phyloP scores from a whole-genome alignment of 2,888 invertebrate species.

The Volucella bombylans region DNA sequence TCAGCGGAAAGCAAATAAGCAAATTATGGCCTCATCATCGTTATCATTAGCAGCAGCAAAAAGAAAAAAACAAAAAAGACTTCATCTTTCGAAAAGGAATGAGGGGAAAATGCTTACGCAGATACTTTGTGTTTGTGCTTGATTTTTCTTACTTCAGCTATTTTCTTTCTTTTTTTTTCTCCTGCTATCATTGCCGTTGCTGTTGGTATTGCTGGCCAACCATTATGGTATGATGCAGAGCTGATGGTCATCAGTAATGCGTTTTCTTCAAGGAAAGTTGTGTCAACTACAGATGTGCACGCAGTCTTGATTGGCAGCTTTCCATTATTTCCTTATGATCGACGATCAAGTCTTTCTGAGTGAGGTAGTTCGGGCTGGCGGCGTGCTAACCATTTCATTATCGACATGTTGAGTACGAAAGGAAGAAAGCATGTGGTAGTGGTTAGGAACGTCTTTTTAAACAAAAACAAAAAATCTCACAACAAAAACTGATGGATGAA shows the following conservation, averaged over 20 bases:
- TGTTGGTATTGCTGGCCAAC: not conserved
- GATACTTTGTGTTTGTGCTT: slow-evolving; percentile 1
- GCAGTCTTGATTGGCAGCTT: slow-evolving; percentile 70
- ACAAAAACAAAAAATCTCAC: slow-evolving; percentile 14
- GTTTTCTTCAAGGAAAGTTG: slow-evolving; percentile 67
- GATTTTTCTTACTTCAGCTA: slow-evolving; percentile 30
- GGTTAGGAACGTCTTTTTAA: slow-evolving; percentile 33
- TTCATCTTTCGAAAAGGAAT: slow-evolving; percentile 2
- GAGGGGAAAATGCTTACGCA: slow-evolving; percentile 49
- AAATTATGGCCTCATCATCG: slow-evolving; percentile 43
- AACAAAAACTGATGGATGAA: slow-evolving; percentile 52
- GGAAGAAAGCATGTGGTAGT: slow-evolving; percentile 56
- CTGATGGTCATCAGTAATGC: slow-evolving; percentile 56
- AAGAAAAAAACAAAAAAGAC: slow-evolving; percentile 15
- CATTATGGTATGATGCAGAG: slow-evolving; percentile 40
- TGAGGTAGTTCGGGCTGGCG: not conserved
- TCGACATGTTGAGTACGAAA: slow-evolving; percentile 53
- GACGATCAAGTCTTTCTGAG: not conserved
- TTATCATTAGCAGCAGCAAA: slow-evolving; percentile 28
- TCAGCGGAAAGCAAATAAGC: slow-evolving; percentile 55
- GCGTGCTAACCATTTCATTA: slow-evolving; percentile 59
- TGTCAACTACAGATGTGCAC: slow-evolving; percentile 63
- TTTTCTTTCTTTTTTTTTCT: slow-evolving; percentile 35
- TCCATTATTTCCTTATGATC: slow-evolving; percentile 69
- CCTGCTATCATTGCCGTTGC: not conserved